Conservation (phyloP, 2,888 invertebrate species). For the Drosophila neutralis region DNA sequence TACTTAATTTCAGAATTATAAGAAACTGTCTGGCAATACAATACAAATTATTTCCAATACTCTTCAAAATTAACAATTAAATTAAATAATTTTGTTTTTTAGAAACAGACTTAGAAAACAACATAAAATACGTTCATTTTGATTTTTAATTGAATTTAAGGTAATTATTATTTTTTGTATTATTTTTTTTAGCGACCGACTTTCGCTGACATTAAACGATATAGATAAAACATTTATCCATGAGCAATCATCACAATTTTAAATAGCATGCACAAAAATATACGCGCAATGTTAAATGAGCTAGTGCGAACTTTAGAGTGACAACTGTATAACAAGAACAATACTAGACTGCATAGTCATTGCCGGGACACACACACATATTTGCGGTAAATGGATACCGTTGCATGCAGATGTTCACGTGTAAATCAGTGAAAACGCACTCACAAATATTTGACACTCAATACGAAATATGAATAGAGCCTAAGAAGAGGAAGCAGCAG, state of each 20-base stretch:
- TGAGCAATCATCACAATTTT: neutral
- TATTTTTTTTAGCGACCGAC: neutral
- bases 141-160: neutral
- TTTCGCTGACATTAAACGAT: neutral
- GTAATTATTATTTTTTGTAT: neutral
- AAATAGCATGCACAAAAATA: neutral
- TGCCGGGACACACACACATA: constrained; percentile 22
- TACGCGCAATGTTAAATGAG: neutral
- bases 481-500: constrained; percentile 7
- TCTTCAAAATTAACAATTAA: neutral
- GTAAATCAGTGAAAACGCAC: constrained; percentile 45
- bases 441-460: constrained; percentile 27
- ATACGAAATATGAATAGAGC: constrained; percentile 54
- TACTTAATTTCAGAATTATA: neutral
- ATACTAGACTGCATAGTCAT: constrained; percentile 42
- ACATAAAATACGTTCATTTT: neutral
- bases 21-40: neutral
- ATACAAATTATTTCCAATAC: neutral
- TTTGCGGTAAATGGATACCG: constrained; percentile 49
- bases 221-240: neutral
- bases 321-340: constrained; percentile 14
- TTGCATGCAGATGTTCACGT: constrained; percentile 56
- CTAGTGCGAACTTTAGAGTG: neutral
- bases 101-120: neutral
- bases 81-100: neutral